Percentiles rank a stretch among this genome's conserved stretches.
These are phyloP conservation scores for Setipinna tenuifilis DNA, from an alignment of 2,797 vertebrate genomes.

Conservation along the genomic window DNA sequence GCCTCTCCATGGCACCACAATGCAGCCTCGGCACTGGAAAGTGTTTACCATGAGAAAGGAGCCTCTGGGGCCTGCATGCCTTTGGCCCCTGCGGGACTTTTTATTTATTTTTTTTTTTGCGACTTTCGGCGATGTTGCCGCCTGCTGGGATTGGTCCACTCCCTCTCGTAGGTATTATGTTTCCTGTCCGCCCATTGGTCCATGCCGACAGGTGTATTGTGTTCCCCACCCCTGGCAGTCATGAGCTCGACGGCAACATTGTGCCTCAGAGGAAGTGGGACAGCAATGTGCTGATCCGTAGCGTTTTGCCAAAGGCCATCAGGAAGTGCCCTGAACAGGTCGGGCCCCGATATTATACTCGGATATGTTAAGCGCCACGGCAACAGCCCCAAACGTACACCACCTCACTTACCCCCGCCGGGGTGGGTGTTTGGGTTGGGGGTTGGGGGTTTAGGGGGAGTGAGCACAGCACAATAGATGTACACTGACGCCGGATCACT, in stretches of 20 bases:
- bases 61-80: constrained; percentile 66
- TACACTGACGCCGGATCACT: constrained; percentile 3
- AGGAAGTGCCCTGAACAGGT: constrained; percentile 68
- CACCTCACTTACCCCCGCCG: neutral
- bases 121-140: neutral
- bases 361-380: constrained; percentile 40
- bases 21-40: constrained; percentile 63
- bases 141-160: neutral
- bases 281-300: constrained; percentile 60
- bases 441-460: neutral
- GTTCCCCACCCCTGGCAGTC: constrained; percentile 46
- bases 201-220: constrained; percentile 41
- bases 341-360: constrained; percentile 63
- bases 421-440: no score
- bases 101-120: constrained; percentile 68
- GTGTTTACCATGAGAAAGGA: constrained; percentile 77
- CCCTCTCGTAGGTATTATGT: constrained; percentile 30
- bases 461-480: neutral
- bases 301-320: constrained; percentile 49
- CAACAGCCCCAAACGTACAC: neutral
- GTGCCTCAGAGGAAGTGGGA: constrained; percentile 39
- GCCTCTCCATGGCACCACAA: constrained; percentile 74
- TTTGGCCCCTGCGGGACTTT: constrained; percentile 65
- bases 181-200: constrained; percentile 39
- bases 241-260: constrained; percentile 57